Conservation (phyloP, 2,797 vertebrate species). For the Salarias fasciatus region DNA sequence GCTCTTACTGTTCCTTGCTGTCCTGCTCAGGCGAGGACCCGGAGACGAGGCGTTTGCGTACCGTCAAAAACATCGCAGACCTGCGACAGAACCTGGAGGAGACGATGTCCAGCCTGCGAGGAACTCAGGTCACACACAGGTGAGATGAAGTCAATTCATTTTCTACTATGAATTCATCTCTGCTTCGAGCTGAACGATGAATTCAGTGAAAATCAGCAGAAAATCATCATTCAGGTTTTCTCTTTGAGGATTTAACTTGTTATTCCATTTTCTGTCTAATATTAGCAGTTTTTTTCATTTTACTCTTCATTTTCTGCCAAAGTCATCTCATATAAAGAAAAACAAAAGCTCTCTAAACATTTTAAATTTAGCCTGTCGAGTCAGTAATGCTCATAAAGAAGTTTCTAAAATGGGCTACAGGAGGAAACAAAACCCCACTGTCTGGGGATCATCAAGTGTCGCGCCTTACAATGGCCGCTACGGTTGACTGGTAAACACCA, state of each 20-base stretch:
- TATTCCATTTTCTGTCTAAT: too few relatives aligned
- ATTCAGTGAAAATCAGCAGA: too few relatives aligned
- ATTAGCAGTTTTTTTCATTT: too few relatives aligned
- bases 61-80: constrained; percentile 97
- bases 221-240: too few relatives aligned
- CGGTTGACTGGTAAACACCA: constrained; percentile 41
- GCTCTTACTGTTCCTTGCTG: neutral
- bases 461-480: constrained; percentile 24
- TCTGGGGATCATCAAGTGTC: constrained; percentile 37
- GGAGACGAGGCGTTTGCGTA: constrained; percentile 91
- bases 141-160: constrained; percentile 54
- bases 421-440: constrained; percentile 44
- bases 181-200: too few relatives aligned
- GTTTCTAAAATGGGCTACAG: neutral
- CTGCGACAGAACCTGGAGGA: constrained; percentile 97
- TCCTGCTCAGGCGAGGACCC: constrained; percentile 89
- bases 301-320: too few relatives aligned
- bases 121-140: constrained; percentile 98
- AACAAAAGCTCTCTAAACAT: neutral
- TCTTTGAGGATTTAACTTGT: too few relatives aligned
- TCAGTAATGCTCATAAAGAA: neutral
- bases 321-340: too few relatives aligned
- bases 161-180: too few relatives aligned
- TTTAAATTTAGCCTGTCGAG: neutral
- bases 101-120: constrained; percentile 96